These are phyloP conservation scores for Ornithoptera priamus DNA, from an alignment of 2,888 invertebrate genomes.

Conservation along the genomic window DNA sequence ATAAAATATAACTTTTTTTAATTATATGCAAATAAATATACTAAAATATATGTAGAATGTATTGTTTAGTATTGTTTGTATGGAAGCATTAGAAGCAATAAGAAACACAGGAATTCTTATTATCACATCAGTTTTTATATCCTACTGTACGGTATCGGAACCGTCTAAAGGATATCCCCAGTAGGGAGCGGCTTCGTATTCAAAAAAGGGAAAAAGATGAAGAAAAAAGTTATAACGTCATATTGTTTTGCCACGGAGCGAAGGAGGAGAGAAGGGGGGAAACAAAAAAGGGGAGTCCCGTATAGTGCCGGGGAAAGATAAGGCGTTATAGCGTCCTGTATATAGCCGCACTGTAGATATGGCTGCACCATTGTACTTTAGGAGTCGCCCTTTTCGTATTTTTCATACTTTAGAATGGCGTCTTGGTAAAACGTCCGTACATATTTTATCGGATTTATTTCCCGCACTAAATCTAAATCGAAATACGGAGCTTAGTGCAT, in stretches of 20 bases:
- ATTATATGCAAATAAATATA: no score
- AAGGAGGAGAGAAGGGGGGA: conserved; percentile 45
- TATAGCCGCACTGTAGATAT: conserved; percentile 46
- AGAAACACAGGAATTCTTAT: conserved; percentile 18
- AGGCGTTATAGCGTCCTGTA: conserved; percentile 65
- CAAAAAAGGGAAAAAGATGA: conserved; percentile 74
- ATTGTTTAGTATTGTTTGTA: background rate
- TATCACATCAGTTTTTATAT: conserved; percentile 52
- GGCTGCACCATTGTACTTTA: conserved; percentile 62
- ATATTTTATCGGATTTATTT: conserved; percentile 23
- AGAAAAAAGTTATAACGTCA: conserved; percentile 79
- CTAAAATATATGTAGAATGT: no score
- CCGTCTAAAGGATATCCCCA: conserved; percentile 62
- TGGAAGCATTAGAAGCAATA: conserved; percentile 6
- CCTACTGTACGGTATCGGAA: conserved; percentile 52
- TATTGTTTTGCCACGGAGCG: conserved; percentile 78
- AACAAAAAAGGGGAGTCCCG: conserved; percentile 50
- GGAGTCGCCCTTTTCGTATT: conserved; percentile 57
- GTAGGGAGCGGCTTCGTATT: conserved; percentile 66
- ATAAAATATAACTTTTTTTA: no score
- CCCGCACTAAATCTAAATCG: background rate
- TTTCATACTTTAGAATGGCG: conserved; percentile 61
- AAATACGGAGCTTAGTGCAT: no score
- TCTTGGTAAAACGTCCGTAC: conserved; percentile 45
- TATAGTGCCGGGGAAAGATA: conserved; percentile 74